phyloP scores from a whole-genome alignment of 2,113 vertebrate genomes.

The Peromyscus leucopus region DNA sequence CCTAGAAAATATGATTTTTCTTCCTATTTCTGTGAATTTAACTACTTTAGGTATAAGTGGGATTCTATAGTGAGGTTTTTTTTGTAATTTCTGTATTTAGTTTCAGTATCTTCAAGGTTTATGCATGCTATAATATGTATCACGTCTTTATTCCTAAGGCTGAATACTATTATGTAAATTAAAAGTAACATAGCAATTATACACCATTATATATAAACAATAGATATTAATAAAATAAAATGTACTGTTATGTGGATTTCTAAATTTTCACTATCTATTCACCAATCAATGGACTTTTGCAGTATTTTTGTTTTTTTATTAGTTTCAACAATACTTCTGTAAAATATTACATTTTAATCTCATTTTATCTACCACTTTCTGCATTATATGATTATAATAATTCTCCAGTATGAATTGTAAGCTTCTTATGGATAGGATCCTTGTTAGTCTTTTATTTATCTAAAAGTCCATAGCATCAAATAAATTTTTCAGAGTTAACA shows the following conservation, averaged over 20 bases:
- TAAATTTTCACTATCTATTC: background rate
- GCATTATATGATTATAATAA: background rate
- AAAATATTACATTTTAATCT: background rate
- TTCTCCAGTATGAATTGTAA: background rate
- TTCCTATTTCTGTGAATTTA: background rate
- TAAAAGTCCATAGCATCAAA: background rate
- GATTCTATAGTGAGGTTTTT: background rate
- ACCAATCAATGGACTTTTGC: background rate
- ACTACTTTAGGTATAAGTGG: background rate
- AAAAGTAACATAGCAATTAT: background rate
- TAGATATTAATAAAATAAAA: background rate
- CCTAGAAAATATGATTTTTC: background rate
- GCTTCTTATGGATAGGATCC: background rate
- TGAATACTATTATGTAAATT: background rate
- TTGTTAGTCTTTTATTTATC: background rate
- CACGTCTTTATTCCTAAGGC: background rate
- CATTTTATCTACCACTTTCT: background rate
- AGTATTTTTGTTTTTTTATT: background rate
- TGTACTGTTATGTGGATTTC: background rate
- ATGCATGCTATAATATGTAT: background rate
- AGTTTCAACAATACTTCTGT: background rate
- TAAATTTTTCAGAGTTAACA: background rate
- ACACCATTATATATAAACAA: background rate
- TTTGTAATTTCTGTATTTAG: constrained; percentile 16
- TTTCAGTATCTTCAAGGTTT: background rate